Percentiles rank a stretch among this genome's conserved stretches.
These are phyloP conservation scores for Sciurus carolinensis DNA, from an alignment of 2,797 vertebrate genomes.

Conservation along the genomic window DNA sequence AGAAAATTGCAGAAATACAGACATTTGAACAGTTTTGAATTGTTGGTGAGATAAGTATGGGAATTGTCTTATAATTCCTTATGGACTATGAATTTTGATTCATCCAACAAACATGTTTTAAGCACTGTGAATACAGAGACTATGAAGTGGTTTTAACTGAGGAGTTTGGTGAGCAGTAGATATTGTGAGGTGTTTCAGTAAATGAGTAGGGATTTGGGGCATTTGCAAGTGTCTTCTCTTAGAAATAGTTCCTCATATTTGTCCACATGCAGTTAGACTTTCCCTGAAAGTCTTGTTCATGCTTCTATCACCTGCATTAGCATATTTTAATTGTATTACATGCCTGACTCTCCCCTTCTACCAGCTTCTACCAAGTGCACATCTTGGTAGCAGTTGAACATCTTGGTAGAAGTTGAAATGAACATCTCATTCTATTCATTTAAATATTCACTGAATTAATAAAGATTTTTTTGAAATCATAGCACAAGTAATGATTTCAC, in stretches of 20 bases:
- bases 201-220: background rate
- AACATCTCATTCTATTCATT: background rate
- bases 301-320: background rate
- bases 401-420: too few relatives aligned
- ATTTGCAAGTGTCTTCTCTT: background rate
- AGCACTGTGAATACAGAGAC: background rate
- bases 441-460: background rate
- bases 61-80: background rate
- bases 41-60: background rate
- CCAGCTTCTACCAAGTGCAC: background rate
- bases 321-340: background rate
- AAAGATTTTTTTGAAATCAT: background rate
- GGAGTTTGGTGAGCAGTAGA: too few relatives aligned
- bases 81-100: background rate
- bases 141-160: background rate
- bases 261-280: background rate
- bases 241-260: background rate
- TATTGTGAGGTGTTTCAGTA: background rate
- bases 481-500: background rate
- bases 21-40: background rate
- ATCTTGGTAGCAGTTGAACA: background rate
- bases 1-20: too few relatives aligned
- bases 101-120: background rate
- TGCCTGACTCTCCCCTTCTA: background rate
- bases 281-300: background rate